phyloP scores from a whole-genome alignment of 2,113 vertebrate species.

The Polypterus bichir region DNA sequence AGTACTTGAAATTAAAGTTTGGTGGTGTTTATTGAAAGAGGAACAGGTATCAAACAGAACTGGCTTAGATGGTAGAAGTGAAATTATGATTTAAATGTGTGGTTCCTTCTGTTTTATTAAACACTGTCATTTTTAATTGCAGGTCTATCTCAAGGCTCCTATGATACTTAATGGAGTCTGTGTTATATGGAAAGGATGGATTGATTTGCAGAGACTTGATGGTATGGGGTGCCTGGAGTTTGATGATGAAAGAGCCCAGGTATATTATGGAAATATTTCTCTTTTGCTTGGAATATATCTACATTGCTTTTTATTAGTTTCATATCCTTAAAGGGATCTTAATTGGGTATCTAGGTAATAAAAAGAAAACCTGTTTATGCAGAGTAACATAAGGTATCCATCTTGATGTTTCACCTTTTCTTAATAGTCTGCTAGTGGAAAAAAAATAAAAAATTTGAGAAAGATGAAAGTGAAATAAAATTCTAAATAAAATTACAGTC shows the following conservation, averaged over 20 bases:
- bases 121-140: conserved; percentile 24
- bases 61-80: conserved; percentile 6
- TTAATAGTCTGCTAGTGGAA: too few relatives aligned
- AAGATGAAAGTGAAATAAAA: too few relatives aligned
- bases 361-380: too few relatives aligned
- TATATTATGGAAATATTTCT: conserved; percentile 33
- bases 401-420: too few relatives aligned
- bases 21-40: not conserved
- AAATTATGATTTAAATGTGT: conserved; percentile 3
- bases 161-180: conserved; percentile 98
- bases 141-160: conserved; percentile 93
- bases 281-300: not conserved
- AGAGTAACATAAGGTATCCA: too few relatives aligned
- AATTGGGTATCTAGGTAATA: too few relatives aligned
- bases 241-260: conserved; percentile 93
- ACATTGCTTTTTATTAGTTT: too few relatives aligned
- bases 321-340: too few relatives aligned
- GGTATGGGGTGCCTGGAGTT: conserved; percentile 97
- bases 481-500: too few relatives aligned
- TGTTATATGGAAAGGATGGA: conserved; percentile 97
- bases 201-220: conserved; percentile 90
- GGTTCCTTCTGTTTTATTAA: too few relatives aligned
- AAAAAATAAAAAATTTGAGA: too few relatives aligned
- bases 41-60: conserved; percentile 5
- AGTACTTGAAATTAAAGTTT: not conserved